Evolutionary conservation across 2,888 invertebrate species (phyloP).

Genomic region (Encarsia formosa): DNA sequence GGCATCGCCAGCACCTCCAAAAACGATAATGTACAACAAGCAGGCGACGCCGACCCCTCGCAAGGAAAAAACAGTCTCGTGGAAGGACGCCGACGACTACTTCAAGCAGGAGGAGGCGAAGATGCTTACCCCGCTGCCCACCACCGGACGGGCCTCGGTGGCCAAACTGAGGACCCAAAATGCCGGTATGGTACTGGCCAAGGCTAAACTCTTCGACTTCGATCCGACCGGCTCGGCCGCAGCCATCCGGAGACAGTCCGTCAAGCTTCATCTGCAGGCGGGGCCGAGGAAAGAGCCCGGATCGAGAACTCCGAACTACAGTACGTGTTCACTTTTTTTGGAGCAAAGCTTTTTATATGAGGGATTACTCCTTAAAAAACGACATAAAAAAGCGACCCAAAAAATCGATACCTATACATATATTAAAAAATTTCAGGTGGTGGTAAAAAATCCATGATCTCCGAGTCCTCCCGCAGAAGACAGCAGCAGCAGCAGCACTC

Average conservation of each 20-base stretch:
- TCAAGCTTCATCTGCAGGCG: conserved; percentile 13
- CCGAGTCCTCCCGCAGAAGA: too few species aligned
- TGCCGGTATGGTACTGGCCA: conserved; percentile 76
- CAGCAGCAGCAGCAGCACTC: too few species aligned
- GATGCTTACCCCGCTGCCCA: conserved; percentile 43
- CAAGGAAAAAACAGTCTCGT: conserved; percentile 42
- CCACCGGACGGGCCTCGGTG: conserved; percentile 66
- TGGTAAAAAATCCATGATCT: not conserved
- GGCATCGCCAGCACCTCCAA: conserved; percentile 3
- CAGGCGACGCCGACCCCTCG: conserved; percentile 20
- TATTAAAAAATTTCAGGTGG: too few species aligned
- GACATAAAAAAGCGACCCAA: too few species aligned
- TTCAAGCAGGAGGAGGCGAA: conserved; percentile 54
- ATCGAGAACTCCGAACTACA: too few species aligned
- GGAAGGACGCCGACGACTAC: conserved; percentile 58
- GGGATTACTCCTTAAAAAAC: too few species aligned
- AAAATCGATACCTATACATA: too few species aligned
- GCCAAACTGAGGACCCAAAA: conserved; percentile 69
- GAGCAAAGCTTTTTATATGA: too few species aligned
- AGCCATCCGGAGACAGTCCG: conserved; percentile 15
- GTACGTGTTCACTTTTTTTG: too few species aligned
- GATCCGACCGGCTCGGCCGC: conserved; percentile 39
- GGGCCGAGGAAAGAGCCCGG: too few species aligned
- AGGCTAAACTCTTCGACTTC: conserved; percentile 74
- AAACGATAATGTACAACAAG: too few species aligned